phyloP scores from a whole-genome alignment of 2,888 invertebrate genomes.

The Caenorhabditis drosophilae region DNA sequence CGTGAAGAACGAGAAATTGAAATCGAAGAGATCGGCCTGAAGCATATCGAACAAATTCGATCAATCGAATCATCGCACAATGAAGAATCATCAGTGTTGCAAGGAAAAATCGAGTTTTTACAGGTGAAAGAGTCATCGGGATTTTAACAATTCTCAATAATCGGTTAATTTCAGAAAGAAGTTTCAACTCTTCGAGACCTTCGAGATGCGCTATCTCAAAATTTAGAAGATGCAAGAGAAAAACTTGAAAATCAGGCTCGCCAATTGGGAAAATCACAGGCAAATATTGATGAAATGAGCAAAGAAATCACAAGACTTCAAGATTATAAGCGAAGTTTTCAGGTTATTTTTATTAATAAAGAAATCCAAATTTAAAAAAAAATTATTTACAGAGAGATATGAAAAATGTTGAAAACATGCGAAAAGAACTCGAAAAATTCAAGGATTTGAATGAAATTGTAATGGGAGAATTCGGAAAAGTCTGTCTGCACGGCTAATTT shows the following conservation, averaged over 20 bases:
- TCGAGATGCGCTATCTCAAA: constrained; percentile 34
- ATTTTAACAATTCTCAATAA: background rate
- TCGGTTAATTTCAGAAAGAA: constrained; percentile 42
- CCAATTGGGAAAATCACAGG: constrained; percentile 22
- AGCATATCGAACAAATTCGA: constrained; percentile 35
- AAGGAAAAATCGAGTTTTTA: constrained; percentile 40
- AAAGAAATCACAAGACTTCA: constrained; percentile 34
- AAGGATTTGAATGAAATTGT: constrained; percentile 54
- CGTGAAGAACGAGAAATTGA: constrained; percentile 28
- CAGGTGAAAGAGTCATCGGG: constrained; percentile 17
- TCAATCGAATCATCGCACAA: constrained; percentile 27
- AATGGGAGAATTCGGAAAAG: constrained; percentile 42
- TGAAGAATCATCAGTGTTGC: constrained; percentile 20
- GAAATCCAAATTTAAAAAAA: background rate
- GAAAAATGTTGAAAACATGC: constrained; percentile 37
- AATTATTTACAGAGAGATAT: constrained; percentile 39
- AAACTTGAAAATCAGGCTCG: constrained; percentile 31
- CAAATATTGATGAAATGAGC: constrained; percentile 32
- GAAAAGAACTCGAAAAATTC: constrained; percentile 46
- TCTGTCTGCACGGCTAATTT: too few relatives aligned
- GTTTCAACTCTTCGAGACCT: constrained; percentile 32
- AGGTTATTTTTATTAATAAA: constrained; percentile 12
- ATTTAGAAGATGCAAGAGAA: constrained; percentile 31
- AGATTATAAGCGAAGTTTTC: constrained; percentile 36
- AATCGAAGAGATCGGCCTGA: constrained; percentile 36